Evolutionary conservation across 2,888 invertebrate genomes (phyloP).

Genomic region (Icerya purchasi): DNA sequence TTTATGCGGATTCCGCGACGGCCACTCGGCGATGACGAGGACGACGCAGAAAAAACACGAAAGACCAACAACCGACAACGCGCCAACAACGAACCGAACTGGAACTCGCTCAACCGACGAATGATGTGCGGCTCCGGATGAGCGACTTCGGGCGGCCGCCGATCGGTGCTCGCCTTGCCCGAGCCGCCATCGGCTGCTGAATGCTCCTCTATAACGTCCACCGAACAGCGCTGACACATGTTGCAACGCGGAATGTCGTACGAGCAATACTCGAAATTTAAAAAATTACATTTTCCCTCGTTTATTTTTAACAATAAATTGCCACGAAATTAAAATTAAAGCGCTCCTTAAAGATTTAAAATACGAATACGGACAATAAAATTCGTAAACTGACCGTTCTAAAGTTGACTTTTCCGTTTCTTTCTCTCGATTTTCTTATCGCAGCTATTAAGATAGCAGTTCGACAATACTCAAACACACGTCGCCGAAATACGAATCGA

Average conservation of each 20-base stretch:
- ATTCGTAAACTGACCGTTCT: no score
- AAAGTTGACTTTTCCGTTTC: no score
- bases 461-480: no score
- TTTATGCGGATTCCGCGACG: conserved; percentile 6
- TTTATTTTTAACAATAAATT: no score
- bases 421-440: no score
- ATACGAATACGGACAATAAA: no score
- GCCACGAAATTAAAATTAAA: no score
- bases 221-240: not conserved
- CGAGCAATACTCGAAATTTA: no score
- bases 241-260: not conserved
- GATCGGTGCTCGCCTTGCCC: not conserved
- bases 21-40: conserved; percentile 3
- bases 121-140: not conserved
- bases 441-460: no score
- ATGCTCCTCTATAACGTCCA: not conserved
- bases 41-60: not conserved
- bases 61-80: not conserved
- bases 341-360: no score
- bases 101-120: not conserved
- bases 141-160: not conserved
- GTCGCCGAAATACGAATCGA: no score
- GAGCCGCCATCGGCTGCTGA: not conserved
- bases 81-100: not conserved
- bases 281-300: no score